Conservation (phyloP, 2,797 vertebrate genomes). For the Cossypha niveicapilla region DNA sequence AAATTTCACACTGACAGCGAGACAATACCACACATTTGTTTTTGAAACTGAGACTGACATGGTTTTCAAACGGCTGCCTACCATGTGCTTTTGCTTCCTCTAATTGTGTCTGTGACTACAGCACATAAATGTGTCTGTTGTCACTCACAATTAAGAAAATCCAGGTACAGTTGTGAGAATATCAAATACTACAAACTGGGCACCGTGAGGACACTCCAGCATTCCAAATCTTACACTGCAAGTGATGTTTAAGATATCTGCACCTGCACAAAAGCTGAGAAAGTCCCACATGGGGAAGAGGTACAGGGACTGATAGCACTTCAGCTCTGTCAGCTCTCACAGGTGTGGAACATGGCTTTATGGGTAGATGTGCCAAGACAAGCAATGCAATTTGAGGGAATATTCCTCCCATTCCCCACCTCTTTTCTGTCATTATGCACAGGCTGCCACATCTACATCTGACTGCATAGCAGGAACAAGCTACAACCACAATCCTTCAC, state of each 20-base stretch:
- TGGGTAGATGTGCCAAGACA: background rate
- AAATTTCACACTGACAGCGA: background rate
- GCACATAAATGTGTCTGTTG: background rate
- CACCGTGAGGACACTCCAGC: background rate
- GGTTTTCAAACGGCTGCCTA: conserved; percentile 4
- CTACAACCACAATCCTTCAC: background rate
- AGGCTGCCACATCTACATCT: background rate
- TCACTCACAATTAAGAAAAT: background rate
- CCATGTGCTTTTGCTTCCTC: background rate
- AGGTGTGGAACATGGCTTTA: background rate
- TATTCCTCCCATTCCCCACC: background rate
- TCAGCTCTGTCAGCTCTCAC: background rate
- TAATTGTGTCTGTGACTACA: background rate
- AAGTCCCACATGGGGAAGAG: background rate
- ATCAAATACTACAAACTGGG: background rate
- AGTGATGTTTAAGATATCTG: rapidly evolving
- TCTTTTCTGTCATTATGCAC: background rate
- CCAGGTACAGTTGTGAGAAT: background rate
- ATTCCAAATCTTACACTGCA: background rate
- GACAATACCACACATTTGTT: background rate
- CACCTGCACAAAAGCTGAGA: background rate
- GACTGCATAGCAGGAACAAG: background rate
- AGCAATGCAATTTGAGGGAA: background rate
- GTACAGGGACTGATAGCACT: background rate
- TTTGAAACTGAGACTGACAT: background rate